Percentiles rank a stretch among this genome's conserved stretches.
Conservation (phyloP, 2,888 invertebrate genomes). For the Spisula solida region DNA sequence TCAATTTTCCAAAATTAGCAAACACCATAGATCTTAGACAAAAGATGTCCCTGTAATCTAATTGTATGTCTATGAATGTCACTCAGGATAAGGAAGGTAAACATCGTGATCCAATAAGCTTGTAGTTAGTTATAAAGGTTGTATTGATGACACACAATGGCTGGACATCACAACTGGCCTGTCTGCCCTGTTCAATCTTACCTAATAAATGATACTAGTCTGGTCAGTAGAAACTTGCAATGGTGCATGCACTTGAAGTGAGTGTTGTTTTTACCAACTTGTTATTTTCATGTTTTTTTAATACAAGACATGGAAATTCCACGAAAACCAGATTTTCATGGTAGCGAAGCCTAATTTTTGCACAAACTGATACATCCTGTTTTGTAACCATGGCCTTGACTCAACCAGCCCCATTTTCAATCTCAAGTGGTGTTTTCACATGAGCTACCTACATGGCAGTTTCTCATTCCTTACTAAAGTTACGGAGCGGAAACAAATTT, state of each 20-base stretch:
- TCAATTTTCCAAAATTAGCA: constrained; percentile 10
- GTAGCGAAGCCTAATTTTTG: too few relatives aligned
- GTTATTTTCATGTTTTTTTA: too few relatives aligned
- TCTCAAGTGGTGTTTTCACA: too few relatives aligned
- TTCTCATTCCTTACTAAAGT: too few relatives aligned
- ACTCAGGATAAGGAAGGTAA: not conserved
- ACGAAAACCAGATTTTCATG: too few relatives aligned
- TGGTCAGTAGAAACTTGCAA: not conserved
- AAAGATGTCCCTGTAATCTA: not conserved
- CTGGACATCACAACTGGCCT: not conserved
- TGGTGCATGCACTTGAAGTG: not conserved
- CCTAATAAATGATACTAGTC: not conserved
- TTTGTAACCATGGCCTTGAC: too few relatives aligned
- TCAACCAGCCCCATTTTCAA: too few relatives aligned
- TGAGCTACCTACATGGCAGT: too few relatives aligned
- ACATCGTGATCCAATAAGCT: not conserved
- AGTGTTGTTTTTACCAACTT: too few relatives aligned
- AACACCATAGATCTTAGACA: not conserved
- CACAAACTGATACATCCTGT: too few relatives aligned
- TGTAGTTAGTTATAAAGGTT: not conserved
- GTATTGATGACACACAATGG: not conserved
- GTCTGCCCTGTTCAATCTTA: not conserved
- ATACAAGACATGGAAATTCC: too few relatives aligned
- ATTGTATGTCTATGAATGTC: not conserved
- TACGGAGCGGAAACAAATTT: too few relatives aligned